Evolutionary conservation across 1,140 invertebrate genomes (phyloP).

Genomic region (Aethina tumida): DNA sequence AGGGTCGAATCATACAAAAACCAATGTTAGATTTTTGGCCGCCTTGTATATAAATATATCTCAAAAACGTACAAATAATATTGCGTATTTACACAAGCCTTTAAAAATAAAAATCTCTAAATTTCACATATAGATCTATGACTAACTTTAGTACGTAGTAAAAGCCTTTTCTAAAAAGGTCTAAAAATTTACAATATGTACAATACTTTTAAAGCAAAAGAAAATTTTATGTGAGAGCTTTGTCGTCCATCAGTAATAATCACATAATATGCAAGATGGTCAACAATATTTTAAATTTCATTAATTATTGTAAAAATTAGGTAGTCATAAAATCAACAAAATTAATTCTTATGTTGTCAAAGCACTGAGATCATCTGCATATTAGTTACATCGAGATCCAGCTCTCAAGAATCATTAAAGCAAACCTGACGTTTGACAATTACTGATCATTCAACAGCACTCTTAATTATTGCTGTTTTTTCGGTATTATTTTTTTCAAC

Average conservation of each 20-base stretch:
- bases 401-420: slow-evolving; percentile 3
- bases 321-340: neutral
- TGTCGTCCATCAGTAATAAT: neutral
- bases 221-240: no score
- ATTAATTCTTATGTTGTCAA: neutral
- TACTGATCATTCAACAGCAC: slow-evolving; percentile 29
- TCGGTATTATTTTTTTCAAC: slow-evolving; percentile 17
- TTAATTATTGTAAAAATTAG: neutral
- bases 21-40: no score
- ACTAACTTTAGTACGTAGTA: no score
- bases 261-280: neutral
- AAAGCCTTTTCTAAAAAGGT: no score
- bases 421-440: slow-evolving; percentile 17
- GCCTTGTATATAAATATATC: no score
- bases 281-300: neutral
- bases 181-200: no score
- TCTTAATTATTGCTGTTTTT: slow-evolving; percentile 22
- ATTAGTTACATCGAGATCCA: neutral
- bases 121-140: no score
- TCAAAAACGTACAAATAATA: no score
- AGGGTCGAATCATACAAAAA: no score
- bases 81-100: no score
- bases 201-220: no score
- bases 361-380: neutral
- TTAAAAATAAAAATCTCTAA: no score